Conservation (phyloP, 2,888 invertebrate species). For the Achlya flavicornis region DNA sequence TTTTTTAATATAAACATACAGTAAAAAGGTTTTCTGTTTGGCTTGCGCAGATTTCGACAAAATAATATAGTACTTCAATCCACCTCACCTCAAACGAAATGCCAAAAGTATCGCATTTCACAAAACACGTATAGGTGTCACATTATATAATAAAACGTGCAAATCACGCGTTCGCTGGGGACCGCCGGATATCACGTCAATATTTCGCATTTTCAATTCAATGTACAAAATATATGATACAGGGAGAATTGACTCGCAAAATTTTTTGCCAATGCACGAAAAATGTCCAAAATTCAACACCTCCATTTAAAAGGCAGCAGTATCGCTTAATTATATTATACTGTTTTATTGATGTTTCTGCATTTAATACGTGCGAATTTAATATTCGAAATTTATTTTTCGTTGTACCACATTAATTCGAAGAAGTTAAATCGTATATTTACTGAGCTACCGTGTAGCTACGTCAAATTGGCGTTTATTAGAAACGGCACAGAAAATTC, state of each 20-base stretch:
- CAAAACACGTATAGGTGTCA: conserved; percentile 16
- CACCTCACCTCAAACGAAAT: conserved; percentile 7
- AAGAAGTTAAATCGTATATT: too few species aligned
- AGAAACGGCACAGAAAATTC: too few species aligned
- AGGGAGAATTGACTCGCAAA: neutral
- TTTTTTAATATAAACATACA: neutral
- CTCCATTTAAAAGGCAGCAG: neutral
- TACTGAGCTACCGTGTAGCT: too few species aligned
- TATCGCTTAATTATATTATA: neutral
- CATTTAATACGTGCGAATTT: neutral
- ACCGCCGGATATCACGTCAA: conserved; percentile 16
- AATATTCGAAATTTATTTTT: too few species aligned
- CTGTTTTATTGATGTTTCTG: too few species aligned
- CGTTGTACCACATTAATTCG: too few species aligned
- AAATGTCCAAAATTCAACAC: neutral
- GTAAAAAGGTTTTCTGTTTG: neutral
- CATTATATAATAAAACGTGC: conserved; percentile 28
- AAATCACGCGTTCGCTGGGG: conserved; percentile 23
- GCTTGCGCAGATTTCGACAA: neutral
- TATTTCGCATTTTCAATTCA: conserved; percentile 21
- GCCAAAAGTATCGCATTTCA: conserved; percentile 10
- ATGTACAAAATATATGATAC: conserved; percentile 1
- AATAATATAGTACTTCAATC: neutral
- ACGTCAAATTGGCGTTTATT: too few species aligned
- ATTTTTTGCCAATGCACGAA: neutral